A percentile compares a stretch with the other conserved stretches of the same genome.
These are phyloP conservation scores for Apodemia zela DNA, from an alignment of 2,888 invertebrate species.

Conservation along the genomic window DNA sequence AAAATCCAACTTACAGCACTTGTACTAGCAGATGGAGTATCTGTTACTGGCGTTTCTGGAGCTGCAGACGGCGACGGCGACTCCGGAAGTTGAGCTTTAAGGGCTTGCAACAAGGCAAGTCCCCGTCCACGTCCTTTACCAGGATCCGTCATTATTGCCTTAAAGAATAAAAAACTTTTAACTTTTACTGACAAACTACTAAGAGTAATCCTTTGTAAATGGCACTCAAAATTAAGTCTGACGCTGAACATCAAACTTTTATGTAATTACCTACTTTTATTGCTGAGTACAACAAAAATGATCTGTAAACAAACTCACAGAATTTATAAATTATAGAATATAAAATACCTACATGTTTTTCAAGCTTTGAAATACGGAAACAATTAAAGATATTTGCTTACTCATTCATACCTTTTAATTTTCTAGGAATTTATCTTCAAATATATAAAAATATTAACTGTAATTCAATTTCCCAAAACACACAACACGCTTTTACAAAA, in stretches of 20 bases:
- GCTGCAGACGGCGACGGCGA: slow-evolving; percentile 37
- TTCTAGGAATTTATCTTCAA: too few species aligned
- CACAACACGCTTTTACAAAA: too few species aligned
- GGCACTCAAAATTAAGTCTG: slow-evolving; percentile 6
- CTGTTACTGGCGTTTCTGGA: slow-evolving; percentile 43
- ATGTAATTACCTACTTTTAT: slow-evolving; percentile 5
- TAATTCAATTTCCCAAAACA: too few species aligned
- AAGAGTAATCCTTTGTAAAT: background rate
- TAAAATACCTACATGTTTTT: too few species aligned
- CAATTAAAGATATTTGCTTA: background rate
- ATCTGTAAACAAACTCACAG: background rate
- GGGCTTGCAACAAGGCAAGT: slow-evolving; percentile 54
- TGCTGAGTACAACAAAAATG: background rate
- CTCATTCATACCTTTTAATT: too few species aligned
- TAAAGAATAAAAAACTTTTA: slow-evolving; percentile 19
- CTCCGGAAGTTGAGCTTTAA: slow-evolving; percentile 50
- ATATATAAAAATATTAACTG: too few species aligned
- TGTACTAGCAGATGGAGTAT: slow-evolving; percentile 37
- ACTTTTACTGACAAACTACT: background rate
- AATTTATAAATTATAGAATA: background rate
- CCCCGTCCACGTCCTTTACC: slow-evolving; percentile 63
- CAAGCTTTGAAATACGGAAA: too few species aligned
- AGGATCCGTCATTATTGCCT: slow-evolving; percentile 52
- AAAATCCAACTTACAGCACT: slow-evolving; percentile 45
- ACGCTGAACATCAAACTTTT: background rate